Evolutionary conservation across 2,113 vertebrate species (phyloP), one percentile per base, ranked within the genome.

Genomic region (Sylvietta virens): DNA sequence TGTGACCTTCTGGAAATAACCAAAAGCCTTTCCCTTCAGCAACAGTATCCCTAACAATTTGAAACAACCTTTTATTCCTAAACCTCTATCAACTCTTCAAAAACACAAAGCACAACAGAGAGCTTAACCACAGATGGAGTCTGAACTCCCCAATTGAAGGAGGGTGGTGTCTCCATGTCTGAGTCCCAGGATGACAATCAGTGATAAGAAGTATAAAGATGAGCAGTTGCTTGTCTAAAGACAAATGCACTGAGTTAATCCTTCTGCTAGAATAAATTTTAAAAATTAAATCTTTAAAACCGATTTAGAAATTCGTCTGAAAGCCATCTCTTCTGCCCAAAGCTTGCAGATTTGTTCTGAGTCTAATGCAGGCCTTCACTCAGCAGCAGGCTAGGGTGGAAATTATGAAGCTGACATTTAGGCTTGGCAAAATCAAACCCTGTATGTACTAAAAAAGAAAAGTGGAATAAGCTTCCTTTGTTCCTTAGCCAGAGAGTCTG

Each of bases 101-200:
- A 86, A 88, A 0, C 45, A 64, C 24, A 77, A 64, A 76, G n/a
- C 40, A 51, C 45, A 56, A 37, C 1, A 39, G 19, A 86, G 31
- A 92, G 26, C n/a, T n/a, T 50, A 76, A 71, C 30, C 13, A 62
- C 42, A 54, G 39, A 50, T 3, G 5, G 21, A 21, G 11, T 2
- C 70, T 9, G 44, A 40, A 51, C 21, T 47, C 42, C 17, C 3
- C 3, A 3, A 31, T 71, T 51, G 56, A 81, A 79, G 13, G 37
- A 69, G 61, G 17, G 40, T 2, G 18, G 20, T 2, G 1, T 62
- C 27, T 66, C 78, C 0, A 0, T 11, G 9, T 40, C 88, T 9
- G 35, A 57, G n/a, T 64, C 27, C 24, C 60, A 76, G 37, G 37
- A 64, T n/a, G 39, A 84, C 26, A n/a, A 50, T 27, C 24, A 42